Conservation (phyloP, 2,888 invertebrate genomes). For the Diploptera punctata region DNA sequence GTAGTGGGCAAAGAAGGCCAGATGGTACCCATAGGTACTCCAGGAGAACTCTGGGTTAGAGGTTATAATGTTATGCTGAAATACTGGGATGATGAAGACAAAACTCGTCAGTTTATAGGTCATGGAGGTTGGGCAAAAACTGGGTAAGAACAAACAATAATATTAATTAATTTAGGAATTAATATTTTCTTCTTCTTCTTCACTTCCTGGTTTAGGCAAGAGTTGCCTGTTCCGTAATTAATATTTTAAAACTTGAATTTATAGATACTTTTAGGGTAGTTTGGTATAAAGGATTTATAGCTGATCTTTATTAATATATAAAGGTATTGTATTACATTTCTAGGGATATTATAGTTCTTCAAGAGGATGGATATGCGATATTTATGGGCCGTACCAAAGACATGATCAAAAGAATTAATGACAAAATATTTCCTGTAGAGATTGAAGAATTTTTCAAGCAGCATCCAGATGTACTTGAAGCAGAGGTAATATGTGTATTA, state of each 20-base stretch:
- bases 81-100: conserved; percentile 81
- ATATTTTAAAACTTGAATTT: too few species aligned
- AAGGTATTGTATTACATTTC: too few species aligned
- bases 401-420: conserved; percentile 80
- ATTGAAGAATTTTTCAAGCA: conserved; percentile 77
- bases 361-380: conserved; percentile 71
- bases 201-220: too few species aligned
- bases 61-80: conserved; percentile 79
- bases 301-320: too few species aligned
- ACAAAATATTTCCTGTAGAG: conserved; percentile 84
- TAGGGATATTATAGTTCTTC: conserved; percentile 75
- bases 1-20: conserved; percentile 69
- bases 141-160: too few species aligned
- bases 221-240: too few species aligned
- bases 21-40: conserved; percentile 71
- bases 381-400: conserved; percentile 80
- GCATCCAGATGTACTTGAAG: conserved; percentile 76
- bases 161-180: too few species aligned
- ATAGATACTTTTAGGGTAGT: too few species aligned
- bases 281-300: too few species aligned
- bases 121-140: conserved; percentile 80
- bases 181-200: too few species aligned
- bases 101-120: conserved; percentile 71
- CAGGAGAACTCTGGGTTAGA: conserved; percentile 78
- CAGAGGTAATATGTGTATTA: too few species aligned